Percentiles rank a stretch among this genome's conserved stretches.
Evolutionary conservation across 2,797 vertebrate genomes (phyloP).

Genomic region (Gadopsis marmoratus): DNA sequence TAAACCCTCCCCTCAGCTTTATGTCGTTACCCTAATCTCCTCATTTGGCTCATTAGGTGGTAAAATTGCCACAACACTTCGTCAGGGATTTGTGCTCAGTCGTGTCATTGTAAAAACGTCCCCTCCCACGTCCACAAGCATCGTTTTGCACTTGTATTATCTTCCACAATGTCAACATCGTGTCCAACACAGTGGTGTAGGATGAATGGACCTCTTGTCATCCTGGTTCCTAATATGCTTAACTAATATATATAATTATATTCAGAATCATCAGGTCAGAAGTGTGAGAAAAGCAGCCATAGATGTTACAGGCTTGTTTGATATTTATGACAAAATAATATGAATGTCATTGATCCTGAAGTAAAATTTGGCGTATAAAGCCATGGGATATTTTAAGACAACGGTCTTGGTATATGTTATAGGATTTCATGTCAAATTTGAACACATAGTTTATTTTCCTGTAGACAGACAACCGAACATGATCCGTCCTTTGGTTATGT

Average conservation of each 20-base stretch:
- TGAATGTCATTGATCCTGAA: background rate
- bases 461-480: background rate
- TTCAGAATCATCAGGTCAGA: background rate
- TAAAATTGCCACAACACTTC: constrained; percentile 12
- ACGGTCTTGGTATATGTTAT: background rate
- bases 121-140: background rate
- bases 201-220: background rate
- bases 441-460: background rate
- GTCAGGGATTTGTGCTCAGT: constrained; percentile 1
- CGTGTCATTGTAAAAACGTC: constrained; percentile 6
- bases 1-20: background rate
- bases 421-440: background rate
- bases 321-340: background rate
- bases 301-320: background rate
- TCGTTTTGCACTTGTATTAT: background rate
- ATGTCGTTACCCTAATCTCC: constrained; percentile 17
- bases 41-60: constrained; percentile 6
- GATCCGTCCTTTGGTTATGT: background rate
- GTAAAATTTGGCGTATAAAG: background rate
- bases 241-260: background rate
- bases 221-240: background rate
- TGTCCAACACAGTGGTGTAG: background rate
- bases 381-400: background rate
- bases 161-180: background rate
- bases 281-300: background rate